Conservation (phyloP, 1,140 invertebrate genomes). For the Aphaenogaster floridana region DNA sequence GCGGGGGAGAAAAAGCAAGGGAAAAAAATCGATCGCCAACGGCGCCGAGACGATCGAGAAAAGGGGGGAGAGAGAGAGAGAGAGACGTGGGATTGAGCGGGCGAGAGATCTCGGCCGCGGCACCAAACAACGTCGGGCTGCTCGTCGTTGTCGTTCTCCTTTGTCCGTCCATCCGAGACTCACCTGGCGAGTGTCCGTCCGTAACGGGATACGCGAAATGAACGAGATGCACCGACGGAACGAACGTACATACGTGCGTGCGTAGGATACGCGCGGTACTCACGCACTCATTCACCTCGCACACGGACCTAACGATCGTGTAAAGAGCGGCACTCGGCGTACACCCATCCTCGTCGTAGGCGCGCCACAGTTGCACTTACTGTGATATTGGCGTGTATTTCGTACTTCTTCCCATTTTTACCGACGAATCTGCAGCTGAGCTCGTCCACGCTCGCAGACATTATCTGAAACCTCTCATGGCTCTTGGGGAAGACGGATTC, state of each 20-base stretch:
- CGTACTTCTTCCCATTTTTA: slow-evolving; percentile 97
- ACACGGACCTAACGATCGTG: neutral
- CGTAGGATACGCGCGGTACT: neutral
- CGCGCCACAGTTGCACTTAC: slow-evolving; percentile 89
- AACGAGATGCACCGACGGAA: slow-evolving; percentile 42
- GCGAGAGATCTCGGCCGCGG: neutral
- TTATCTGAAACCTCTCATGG: slow-evolving; percentile 98
- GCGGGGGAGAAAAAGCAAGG: neutral
- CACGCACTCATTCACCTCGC: neutral
- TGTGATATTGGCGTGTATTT: slow-evolving; percentile 99
- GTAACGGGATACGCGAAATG: neutral
- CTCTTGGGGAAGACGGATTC: slow-evolving; percentile 97
- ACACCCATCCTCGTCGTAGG: neutral
- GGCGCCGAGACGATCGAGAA: slow-evolving; percentile 54
- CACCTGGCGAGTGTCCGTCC: neutral
- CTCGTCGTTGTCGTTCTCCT: slow-evolving; percentile 80
- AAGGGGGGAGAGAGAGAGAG: neutral
- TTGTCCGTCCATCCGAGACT: slow-evolving; percentile 73
- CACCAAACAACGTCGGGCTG: slow-evolving; percentile 70
- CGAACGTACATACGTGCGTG: neutral
- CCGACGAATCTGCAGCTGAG: slow-evolving; percentile 98
- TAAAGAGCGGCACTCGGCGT: neutral
- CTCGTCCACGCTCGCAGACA: slow-evolving; percentile 99
- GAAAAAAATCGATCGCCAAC: slow-evolving; percentile 69
- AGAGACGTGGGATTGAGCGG: neutral